Base-by-base conservation (phyloP, 1,140 invertebrate species). In the Colletes latitarsis region DNA sequence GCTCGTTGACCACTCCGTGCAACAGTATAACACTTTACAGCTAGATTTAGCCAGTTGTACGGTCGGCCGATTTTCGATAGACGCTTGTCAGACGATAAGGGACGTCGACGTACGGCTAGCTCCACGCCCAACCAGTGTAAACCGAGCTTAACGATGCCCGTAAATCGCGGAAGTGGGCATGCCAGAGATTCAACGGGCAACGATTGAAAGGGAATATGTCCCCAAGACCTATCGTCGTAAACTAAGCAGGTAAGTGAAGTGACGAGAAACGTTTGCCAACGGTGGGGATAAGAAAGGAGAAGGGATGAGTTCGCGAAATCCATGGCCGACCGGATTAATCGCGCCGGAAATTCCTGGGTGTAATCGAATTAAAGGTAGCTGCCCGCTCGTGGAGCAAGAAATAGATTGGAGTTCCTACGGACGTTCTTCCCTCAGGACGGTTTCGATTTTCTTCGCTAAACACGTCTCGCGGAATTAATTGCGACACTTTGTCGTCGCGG, bases 41-140 rank as follows among this genome's bases (percentile, higher is more conserved):
- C 8, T 15, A 55, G 10, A 3, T n/a, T 49, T 39, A 69, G 15
- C 41, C 57, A 64, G 41, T 19, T 52, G 53, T 53, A 57, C 41
- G 55, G 30, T 63, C 63, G 52, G 39, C 70, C 62, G 83, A 80
- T 76, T 73, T 81, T 66, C 83, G 68, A 71, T 69, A 69, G 12
- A 8, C 52, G 30, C 30, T 39, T 30, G 74, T 77, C 53, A 52
- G 57, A n/a, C 52, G 53, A 55, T 64, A 76, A 81, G 53, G 58
- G 57, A 17, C 62, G 30, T 17, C 68, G 39, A 43, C 46, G 49
- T 55, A 70, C 41, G 55, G n/a, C n/a, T 17, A 6, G 52, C 6
- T 83, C 57, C 70, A 83, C 82, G 82, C 74, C 69, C 66, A 83
- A n/a, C 49, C 21, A 58, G 49, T 83, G 82, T 87, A 86, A 86